phyloP scores from a whole-genome alignment of 2,888 invertebrate genomes.

The Automeris io region DNA sequence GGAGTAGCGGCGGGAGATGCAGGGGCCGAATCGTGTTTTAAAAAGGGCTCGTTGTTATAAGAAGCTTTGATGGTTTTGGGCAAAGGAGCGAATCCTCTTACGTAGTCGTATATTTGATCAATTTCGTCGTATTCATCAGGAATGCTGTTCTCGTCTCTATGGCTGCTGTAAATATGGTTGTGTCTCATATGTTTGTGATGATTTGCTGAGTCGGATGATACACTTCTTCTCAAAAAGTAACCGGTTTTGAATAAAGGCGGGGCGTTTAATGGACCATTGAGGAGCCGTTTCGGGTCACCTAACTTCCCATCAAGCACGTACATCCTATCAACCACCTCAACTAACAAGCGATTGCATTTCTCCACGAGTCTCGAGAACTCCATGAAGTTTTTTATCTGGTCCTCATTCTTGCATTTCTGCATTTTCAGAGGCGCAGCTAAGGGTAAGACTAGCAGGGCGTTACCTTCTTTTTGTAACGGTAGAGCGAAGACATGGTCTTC shows the following conservation, averaged over 20 bases:
- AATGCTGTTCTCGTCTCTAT: conserved; percentile 80
- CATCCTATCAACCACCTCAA: conserved; percentile 87
- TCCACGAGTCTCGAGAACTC: conserved; percentile 88
- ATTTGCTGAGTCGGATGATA: conserved; percentile 84
- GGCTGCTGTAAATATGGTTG: conserved; percentile 73
- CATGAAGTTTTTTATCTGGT: conserved; percentile 83
- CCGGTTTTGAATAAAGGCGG: conserved; percentile 78
- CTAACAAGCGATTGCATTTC: conserved; percentile 83
- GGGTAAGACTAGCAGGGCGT: conserved; percentile 88
- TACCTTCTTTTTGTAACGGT: conserved; percentile 87
- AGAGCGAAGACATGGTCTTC: conserved; percentile 91
- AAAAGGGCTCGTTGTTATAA: conserved; percentile 66
- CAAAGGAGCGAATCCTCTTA: conserved; percentile 92
- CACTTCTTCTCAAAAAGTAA: conserved; percentile 85
- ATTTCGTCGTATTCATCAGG: conserved; percentile 95
- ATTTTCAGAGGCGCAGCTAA: conserved; percentile 91
- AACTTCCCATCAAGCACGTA: conserved; percentile 89
- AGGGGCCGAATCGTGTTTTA: conserved; percentile 75
- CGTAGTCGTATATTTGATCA: conserved; percentile 97
- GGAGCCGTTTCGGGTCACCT: conserved; percentile 78
- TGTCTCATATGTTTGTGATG: conserved; percentile 75
- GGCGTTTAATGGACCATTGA: conserved; percentile 59
- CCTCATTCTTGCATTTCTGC: conserved; percentile 88
- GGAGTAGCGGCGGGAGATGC: conserved; percentile 74
- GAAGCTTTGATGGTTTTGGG: conserved; percentile 87